Percentiles rank a stretch among this genome's conserved stretches.
Conservation (phyloP, 2,113 vertebrate genomes). For the Triplophysa tibetana region DNA sequence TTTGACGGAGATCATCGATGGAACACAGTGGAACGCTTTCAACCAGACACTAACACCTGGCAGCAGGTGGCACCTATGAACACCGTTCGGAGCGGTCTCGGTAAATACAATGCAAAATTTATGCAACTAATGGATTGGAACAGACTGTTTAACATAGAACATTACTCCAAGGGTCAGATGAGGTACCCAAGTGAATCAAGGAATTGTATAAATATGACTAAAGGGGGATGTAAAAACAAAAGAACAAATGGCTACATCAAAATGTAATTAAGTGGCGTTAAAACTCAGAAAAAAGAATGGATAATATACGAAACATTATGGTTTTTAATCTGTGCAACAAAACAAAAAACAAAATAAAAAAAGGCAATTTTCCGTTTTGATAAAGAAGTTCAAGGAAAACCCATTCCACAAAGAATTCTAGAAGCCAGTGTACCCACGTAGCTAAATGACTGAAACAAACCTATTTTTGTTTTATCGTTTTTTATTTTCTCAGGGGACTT, state of each 20-base stretch:
- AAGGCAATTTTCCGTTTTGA: too few species aligned
- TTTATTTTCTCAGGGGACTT: too few species aligned
- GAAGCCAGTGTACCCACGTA: too few species aligned
- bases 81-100: slow-evolving; percentile 75
- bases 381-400: too few species aligned
- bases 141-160: not conserved
- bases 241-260: slow-evolving; percentile 4
- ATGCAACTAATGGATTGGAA: slow-evolving; percentile 6
- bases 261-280: not conserved
- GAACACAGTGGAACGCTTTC: slow-evolving; percentile 76
- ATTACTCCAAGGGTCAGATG: not conserved
- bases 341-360: too few species aligned
- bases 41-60: slow-evolving; percentile 77
- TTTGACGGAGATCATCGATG: slow-evolving; percentile 77
- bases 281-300: not conserved
- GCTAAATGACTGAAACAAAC: too few species aligned
- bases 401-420: too few species aligned
- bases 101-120: slow-evolving; percentile 58
- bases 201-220: slow-evolving; percentile 8
- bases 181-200: not conserved
- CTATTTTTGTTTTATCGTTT: too few species aligned
- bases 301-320: too few species aligned
- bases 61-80: slow-evolving; percentile 73
- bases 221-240: not conserved
- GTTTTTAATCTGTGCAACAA: too few species aligned